These are phyloP conservation scores for Cepaea hortensis DNA, from an alignment of 2,888 invertebrate species.

Conservation along the genomic window DNA sequence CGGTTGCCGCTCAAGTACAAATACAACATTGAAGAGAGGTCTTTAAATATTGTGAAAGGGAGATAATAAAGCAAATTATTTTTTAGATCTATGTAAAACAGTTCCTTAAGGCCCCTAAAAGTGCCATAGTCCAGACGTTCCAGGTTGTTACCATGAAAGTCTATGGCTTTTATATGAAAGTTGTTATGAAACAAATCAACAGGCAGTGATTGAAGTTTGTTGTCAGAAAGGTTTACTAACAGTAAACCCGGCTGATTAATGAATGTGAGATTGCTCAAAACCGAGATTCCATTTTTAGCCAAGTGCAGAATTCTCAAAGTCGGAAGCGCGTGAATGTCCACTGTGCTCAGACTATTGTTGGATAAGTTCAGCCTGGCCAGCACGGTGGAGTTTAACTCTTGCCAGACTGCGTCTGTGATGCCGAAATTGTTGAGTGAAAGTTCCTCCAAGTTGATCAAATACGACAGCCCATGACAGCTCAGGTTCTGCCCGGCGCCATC, in stretches of 20 bases:
- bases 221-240: conserved; percentile 39
- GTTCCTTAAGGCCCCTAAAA: background rate
- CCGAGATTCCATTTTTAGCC: conserved; percentile 29
- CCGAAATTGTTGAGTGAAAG: conserved; percentile 35
- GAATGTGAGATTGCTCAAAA: conserved; percentile 15
- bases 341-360: conserved; percentile 27
- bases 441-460: conserved; percentile 14
- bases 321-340: background rate
- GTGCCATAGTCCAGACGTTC: background rate
- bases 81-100: conserved; percentile 20
- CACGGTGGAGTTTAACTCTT: conserved; percentile 4
- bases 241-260: conserved; percentile 1
- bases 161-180: conserved; percentile 15
- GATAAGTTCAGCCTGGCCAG: conserved; percentile 34
- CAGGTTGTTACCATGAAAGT: conserved; percentile 37
- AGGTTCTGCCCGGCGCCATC: conserved; percentile 11
- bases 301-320: conserved; percentile 28
- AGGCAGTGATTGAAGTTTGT: conserved; percentile 25
- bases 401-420: conserved; percentile 42
- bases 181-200: conserved; percentile 24
- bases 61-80: background rate
- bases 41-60: background rate
- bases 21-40: conserved; percentile 16
- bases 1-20: conserved; percentile 34
- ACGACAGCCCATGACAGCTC: background rate